phyloP scores from a whole-genome alignment of 2,113 vertebrate species.

The Eurystomus gularis region DNA sequence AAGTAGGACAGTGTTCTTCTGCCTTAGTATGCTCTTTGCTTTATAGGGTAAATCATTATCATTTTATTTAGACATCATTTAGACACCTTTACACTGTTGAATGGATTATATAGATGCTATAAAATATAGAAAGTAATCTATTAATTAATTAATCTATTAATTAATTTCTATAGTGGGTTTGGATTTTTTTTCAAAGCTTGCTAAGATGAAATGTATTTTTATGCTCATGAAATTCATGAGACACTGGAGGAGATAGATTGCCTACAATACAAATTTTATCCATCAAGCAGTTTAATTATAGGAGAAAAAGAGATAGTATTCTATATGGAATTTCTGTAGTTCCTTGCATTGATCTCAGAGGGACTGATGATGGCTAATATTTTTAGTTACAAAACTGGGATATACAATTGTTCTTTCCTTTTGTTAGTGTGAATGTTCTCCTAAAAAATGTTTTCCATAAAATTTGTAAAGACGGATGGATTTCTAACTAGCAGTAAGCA shows the following conservation, averaged over 20 bases:
- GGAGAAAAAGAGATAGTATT: background rate
- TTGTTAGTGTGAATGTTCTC: background rate
- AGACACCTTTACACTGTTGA: constrained; percentile 27
- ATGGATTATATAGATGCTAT: background rate
- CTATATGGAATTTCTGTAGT: background rate
- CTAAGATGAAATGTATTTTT: background rate
- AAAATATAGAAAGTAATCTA: background rate
- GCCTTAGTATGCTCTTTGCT: background rate
- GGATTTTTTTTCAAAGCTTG: background rate
- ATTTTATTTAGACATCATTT: no score
- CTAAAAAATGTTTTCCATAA: background rate
- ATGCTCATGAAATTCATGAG: background rate
- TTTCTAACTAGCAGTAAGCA: background rate
- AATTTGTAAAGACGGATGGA: background rate
- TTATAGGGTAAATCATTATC: background rate
- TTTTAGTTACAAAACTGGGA: background rate
- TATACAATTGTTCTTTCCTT: background rate
- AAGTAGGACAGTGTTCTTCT: background rate
- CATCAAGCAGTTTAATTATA: background rate
- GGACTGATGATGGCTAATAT: background rate
- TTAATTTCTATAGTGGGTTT: constrained; percentile 30
- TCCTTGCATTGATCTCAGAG: background rate
- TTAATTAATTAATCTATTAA: no score
- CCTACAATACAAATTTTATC: background rate
- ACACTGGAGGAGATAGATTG: background rate